Percentiles rank a stretch among this genome's conserved stretches.
phyloP scores from a whole-genome alignment of 2,797 vertebrate species.

The Chelonia mydas region DNA sequence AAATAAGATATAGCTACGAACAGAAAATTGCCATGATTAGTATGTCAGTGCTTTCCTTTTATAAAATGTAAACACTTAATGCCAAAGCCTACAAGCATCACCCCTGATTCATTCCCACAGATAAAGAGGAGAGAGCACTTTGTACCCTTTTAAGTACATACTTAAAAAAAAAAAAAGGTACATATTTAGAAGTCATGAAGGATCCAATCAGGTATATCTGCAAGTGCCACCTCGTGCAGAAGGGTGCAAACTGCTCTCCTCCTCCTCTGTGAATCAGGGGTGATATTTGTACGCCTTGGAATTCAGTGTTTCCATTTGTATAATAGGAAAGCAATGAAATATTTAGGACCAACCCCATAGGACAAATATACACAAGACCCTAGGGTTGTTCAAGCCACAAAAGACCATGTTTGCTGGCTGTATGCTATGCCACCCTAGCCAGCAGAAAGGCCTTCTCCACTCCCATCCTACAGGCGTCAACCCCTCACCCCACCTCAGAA shows the following conservation, averaged over 20 bases:
- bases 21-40: constrained; percentile 61
- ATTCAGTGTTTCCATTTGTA: no score
- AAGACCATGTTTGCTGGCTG: no score
- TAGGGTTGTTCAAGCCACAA: no score
- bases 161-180: no score
- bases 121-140: constrained; percentile 26
- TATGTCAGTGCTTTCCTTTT: constrained; percentile 10
- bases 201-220: not conserved
- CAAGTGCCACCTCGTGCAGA: not conserved
- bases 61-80: constrained; percentile 45
- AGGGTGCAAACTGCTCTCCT: not conserved
- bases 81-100: constrained; percentile 41
- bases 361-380: not conserved
- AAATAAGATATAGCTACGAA: constrained; percentile 67
- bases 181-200: no score
- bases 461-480: not conserved
- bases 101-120: constrained; percentile 59
- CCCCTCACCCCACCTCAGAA: no score
- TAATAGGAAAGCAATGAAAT: not conserved
- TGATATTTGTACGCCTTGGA: no score
- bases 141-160: no score
- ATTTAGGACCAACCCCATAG: not conserved
- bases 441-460: not conserved
- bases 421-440: not conserved
- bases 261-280: not conserved